Evolutionary conservation across 2,113 vertebrate genomes (phyloP).

Genomic region (Corvus hawaiiensis): DNA sequence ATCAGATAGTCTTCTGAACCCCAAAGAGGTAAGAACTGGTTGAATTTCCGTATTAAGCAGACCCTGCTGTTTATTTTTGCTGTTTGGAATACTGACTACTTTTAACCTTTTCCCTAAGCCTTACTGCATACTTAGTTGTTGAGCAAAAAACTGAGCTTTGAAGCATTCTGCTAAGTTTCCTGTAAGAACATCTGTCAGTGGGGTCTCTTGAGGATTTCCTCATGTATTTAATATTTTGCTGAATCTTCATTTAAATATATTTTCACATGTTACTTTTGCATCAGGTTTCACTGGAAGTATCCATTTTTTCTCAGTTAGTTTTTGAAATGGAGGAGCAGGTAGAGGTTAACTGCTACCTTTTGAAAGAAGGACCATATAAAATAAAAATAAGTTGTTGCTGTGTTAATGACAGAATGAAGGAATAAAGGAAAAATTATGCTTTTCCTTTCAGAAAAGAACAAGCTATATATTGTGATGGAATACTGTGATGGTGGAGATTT

Average conservation of each 20-base stretch:
- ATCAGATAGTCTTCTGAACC: background rate
- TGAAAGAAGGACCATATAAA: background rate
- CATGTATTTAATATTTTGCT: background rate
- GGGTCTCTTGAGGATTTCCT: background rate
- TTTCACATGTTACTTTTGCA: background rate
- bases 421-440: background rate
- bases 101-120: background rate
- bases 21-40: background rate
- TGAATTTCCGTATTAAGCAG: background rate
- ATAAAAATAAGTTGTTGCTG: background rate
- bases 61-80: background rate
- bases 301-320: background rate
- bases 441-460: slow-evolving; percentile 76
- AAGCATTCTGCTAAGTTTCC: background rate
- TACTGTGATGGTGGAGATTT: slow-evolving; percentile 92
- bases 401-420: background rate
- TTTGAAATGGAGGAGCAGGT: background rate
- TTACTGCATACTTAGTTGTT: background rate
- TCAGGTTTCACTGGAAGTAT: background rate
- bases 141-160: background rate
- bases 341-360: background rate
- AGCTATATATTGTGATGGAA: slow-evolving; percentile 90
- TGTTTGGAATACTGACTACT: background rate
- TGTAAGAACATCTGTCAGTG: background rate
- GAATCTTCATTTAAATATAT: background rate